Base-by-base conservation (phyloP, 2,888 invertebrate genomes). In the Mechanitis messenoides region DNA sequence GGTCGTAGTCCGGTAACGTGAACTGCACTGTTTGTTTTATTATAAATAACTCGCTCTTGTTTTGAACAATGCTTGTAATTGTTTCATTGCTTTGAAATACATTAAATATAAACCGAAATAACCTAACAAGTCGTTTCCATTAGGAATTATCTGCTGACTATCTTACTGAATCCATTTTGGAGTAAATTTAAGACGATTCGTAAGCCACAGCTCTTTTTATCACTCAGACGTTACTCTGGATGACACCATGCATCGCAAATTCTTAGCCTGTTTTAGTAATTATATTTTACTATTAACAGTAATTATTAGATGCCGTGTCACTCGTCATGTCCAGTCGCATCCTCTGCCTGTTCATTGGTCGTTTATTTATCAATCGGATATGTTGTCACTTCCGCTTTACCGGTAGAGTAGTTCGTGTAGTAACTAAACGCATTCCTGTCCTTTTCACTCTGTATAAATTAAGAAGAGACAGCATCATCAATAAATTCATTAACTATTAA, bases 1-100 rank as follows among this genome's bases (percentile, higher is more conserved):
- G 66, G 64, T 62, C 64, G 53, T 50, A 65, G 58, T 62, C 65
- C 65, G 63, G 57, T 47, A 60, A 58, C 47, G 47, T 58, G 55
- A 53, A 46, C 55, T 45, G 56, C 58, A 54, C 33, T 46, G 33
- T 20, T 9, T 56, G 28, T 31, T 20, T 42, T 54, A 38, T 63
- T 9, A 20, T 9, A 59, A 63, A 59, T 57, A 50, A 28, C 38
- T 55, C 42, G 45, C 45, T 38, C 42, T 53, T 38, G 45, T 62
- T 58, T 31, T 53, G 47, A n/a, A n/a, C 42, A 6, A 20, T n/a
- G 33, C 35, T 61, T 56, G 3, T 28, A n/a, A 58, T 6, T 47
- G 42, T 42, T 42, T 7, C 42, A 42, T 42, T 42, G 9, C 9
- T 42, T 42, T 42, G 42, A 9, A 9, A 42, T 9, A 42, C 42